Evolutionary conservation across 2,113 vertebrate species (phyloP), one percentile per base, ranked within the genome.

Genomic region (Hippocampus barbouri): DNA sequence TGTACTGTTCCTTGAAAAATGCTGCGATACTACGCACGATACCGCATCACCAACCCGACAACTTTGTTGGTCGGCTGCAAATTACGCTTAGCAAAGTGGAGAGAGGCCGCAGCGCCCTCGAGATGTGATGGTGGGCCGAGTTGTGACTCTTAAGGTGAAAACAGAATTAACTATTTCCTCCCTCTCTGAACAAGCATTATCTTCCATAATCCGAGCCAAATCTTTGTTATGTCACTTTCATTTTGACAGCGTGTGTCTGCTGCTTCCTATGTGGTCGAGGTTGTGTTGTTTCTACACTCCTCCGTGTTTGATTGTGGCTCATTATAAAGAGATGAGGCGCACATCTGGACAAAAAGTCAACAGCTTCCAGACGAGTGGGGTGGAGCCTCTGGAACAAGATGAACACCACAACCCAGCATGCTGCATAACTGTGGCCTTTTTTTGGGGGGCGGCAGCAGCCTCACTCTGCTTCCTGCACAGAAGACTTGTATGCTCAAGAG

Each of bases 321-420:
- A 79, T 86, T 74, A 60, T 57, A 79, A 79, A 75, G 71, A 59
- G 68, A 83, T 78, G 43, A 70, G 53, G 62, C 77, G 72, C 82
- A 88, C 90, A 90, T 91, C 87, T 91, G 88, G 86, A 82, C 73
- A 78, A 85, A 66, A 84, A 72, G 71, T 86, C 81, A 84, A 81
- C 78, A 75, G 86, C 80, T 88, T 83, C 85, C 85, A 89, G 85
- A 87, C 65, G 66, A 84, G 78, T 83, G 80, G 82, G 85, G 88
- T 80, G 75, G 79, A 40, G 56, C 73, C 10, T 41, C 5, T 16
- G 34, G 63, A 65, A 9, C 77, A 40, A 75, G 80, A 76, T 34
- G 68, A 70, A 87, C 78, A 81, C 83, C 83, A 69, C 77, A 77
- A 77, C 84, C 79, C 76, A 61, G 77, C 67, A 79, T 18, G 30